These are phyloP conservation scores for Cyprinus carpio DNA, from an alignment of 2,113 vertebrate species.

Conservation along the genomic window DNA sequence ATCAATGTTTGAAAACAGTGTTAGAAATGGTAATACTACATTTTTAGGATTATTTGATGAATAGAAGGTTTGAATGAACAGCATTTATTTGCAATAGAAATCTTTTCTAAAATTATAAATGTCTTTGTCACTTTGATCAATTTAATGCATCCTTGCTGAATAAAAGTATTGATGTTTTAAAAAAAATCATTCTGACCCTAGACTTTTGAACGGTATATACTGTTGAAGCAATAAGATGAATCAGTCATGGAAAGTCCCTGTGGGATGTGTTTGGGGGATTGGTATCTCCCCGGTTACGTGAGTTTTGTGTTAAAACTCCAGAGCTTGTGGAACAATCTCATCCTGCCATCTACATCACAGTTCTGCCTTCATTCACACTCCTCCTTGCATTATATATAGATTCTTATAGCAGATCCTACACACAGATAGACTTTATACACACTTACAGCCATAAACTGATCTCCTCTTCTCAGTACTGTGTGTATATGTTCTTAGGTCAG, in stretches of 20 bases:
- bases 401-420: neutral
- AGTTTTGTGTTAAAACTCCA: neutral
- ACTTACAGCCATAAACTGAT: neutral
- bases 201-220: neutral
- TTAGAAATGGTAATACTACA: no score
- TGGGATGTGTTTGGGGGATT: neutral
- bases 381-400: neutral
- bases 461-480: neutral
- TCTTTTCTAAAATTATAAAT: no score
- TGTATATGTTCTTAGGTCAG: slow-evolving; percentile 80
- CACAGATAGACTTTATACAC: neutral
- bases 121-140: no score
- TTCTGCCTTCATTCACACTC: neutral
- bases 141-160: no score
- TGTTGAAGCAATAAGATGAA: neutral
- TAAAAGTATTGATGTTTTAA: no score
- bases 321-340: neutral
- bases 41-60: neutral
- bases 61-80: neutral
- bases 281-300: neutral
- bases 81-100: neutral
- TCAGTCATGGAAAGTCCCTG: neutral
- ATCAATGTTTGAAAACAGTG: no score
- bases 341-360: no score
- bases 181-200: no score